Evolutionary conservation across 2,888 invertebrate genomes (phyloP).

Genomic region (Plemyria rubiginata): DNA sequence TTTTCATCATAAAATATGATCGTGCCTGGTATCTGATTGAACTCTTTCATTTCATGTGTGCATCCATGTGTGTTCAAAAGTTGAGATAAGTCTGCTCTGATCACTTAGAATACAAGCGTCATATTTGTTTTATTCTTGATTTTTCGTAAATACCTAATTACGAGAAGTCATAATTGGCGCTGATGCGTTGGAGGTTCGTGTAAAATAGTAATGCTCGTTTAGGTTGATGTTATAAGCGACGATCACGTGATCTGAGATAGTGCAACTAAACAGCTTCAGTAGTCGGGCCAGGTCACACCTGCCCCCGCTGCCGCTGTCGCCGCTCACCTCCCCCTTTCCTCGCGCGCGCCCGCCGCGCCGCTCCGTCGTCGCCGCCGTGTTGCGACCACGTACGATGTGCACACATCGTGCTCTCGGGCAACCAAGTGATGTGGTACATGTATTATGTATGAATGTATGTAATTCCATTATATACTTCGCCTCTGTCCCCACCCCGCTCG

Average conservation of each 20-base stretch:
- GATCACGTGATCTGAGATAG: conserved; percentile 67
- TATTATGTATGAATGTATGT: conserved; percentile 57
- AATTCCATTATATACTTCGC: conserved; percentile 81
- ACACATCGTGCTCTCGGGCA: conserved; percentile 67
- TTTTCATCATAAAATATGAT: no score
- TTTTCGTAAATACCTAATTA: no score
- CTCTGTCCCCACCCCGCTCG: conserved; percentile 70
- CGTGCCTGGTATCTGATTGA: no score
- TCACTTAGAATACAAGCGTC: no score
- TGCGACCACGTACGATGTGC: conserved; percentile 55
- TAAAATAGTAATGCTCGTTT: conserved; percentile 32
- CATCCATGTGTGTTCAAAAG: no score
- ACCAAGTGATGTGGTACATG: conserved; percentile 73
- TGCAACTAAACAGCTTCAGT: conserved; percentile 56
- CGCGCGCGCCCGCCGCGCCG: conserved; percentile 46
- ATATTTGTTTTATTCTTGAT: no score
- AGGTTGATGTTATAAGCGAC: conserved; percentile 49
- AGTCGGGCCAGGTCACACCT: conserved; percentile 57
- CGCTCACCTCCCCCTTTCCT: conserved; percentile 49
- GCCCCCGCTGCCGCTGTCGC: conserved; percentile 58
- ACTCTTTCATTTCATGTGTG: no score
- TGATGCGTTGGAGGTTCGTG: conserved; percentile 17
- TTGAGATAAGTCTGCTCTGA: no score
- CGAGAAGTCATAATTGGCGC: neutral
- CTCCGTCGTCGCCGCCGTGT: conserved; percentile 45